phyloP scores from a whole-genome alignment of 2,888 invertebrate genomes.

The Napeogenes inachia region DNA sequence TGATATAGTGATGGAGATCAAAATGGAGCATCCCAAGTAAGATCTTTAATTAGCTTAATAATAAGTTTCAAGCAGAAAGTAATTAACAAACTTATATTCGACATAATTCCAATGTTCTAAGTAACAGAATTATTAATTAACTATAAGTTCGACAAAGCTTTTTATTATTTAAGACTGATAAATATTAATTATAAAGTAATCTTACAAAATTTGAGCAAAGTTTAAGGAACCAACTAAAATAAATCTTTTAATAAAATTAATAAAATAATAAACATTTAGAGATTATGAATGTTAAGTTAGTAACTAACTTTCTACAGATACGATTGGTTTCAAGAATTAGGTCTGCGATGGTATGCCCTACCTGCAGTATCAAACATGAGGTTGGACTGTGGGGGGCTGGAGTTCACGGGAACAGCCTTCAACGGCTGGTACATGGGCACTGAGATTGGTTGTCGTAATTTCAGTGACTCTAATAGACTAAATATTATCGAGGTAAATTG shows the following conservation, averaged over 20 bases:
- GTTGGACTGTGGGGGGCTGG: constrained; percentile 95
- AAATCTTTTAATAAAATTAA: too few relatives aligned
- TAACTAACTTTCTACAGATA: constrained; percentile 74
- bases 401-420: constrained; percentile 95
- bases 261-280: neutral
- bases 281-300: neutral
- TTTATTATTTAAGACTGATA: too few relatives aligned
- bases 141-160: too few relatives aligned
- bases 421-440: constrained; percentile 99
- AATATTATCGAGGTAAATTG: constrained; percentile 86
- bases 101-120: too few relatives aligned
- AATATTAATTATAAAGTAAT: too few relatives aligned
- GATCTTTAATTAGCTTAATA: constrained; percentile 37
- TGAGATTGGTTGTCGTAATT: constrained; percentile 94
- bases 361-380: constrained; percentile 95
- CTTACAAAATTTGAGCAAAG: too few relatives aligned
- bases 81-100: neutral
- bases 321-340: constrained; percentile 91
- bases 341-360: constrained; percentile 91
- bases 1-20: constrained; percentile 91
- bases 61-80: neutral
- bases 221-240: too few relatives aligned
- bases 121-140: too few relatives aligned
- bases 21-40: constrained; percentile 92
- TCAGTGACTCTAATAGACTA: constrained; percentile 90